These are phyloP conservation scores for Melanotaenia boesemani DNA, from an alignment of 2,797 vertebrate genomes.

Conservation along the genomic window DNA sequence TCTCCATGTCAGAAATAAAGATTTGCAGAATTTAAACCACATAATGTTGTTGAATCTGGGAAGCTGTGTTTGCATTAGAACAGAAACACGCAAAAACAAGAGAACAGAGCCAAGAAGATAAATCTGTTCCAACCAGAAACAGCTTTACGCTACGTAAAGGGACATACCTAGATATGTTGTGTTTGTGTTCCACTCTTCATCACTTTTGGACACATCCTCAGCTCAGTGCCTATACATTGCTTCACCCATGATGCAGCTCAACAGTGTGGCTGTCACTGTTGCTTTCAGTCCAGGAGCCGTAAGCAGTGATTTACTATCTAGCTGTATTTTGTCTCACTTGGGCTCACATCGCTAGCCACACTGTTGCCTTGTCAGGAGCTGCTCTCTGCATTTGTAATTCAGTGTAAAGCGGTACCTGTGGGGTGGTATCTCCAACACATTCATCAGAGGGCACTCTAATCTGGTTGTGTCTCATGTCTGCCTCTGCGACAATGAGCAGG, in stretches of 20 bases:
- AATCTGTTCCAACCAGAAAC: conserved; percentile 65
- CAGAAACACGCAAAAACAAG: conserved; percentile 7
- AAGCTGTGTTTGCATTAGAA: conserved; percentile 26
- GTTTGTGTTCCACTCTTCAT: conserved; percentile 70
- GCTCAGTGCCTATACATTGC: conserved; percentile 62
- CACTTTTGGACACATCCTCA: conserved; percentile 67
- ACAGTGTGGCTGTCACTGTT: conserved; percentile 55
- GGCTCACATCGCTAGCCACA: conserved; percentile 66
- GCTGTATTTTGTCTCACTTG: conserved; percentile 75
- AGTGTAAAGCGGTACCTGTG: conserved; percentile 55
- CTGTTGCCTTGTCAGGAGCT: conserved; percentile 61
- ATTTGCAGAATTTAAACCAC: neutral
- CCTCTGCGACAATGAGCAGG: conserved; percentile 46
- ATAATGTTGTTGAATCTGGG: neutral
- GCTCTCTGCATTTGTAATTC: conserved; percentile 71
- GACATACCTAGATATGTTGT: conserved; percentile 66
- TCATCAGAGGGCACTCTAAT: conserved; percentile 62
- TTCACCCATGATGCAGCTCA: conserved; percentile 61
- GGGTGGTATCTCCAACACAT: conserved; percentile 59
- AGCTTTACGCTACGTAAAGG: conserved; percentile 55
- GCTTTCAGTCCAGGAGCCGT: conserved; percentile 59
- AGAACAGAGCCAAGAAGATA: conserved; percentile 51
- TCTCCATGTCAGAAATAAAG: conserved; percentile 11
- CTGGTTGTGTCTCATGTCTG: conserved; percentile 42
- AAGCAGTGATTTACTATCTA: conserved; percentile 79